Evolutionary conservation across 2,113 vertebrate genomes (phyloP), one percentile per base, ranked within the genome.

Genomic region (Tachysurus vachellii): DNA sequence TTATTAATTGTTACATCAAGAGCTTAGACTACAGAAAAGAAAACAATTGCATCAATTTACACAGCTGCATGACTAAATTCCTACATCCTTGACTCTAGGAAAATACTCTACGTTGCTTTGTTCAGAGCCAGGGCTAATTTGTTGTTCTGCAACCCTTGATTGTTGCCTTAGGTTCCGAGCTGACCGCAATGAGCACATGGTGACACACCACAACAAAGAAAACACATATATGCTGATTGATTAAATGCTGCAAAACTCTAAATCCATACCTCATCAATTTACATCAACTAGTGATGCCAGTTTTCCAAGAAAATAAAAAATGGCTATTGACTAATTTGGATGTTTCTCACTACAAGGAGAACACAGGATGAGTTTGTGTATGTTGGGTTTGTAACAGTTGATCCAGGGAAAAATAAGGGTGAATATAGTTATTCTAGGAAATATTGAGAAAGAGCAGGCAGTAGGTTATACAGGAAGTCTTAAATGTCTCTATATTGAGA

Each of bases 191-290:
- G 71, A 77, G 57, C 57, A 12, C 86, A 87, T 76, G 66, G 71
- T 79, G 50, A 68, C 71, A 83, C 71, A 77, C 28, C 61, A 54
- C 56, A 26, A 13, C 5, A 3, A 59, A 50, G 82, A 84, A 87
- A 82, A 81, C 28, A 47, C 71, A 66, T 68, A 77, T 79, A 36
- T 56, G 77, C 64, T 64, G 64, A 86, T 75, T 86, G 76, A 88
- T 86, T 86, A 85, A 87, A 87, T 71, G 83, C 62, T 76, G 44
- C 73, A 53, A 71, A 88, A 86, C 77, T 53, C 50, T 3, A 86
- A 86, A 90, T 80, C n/a, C 13, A 73, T 80, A 76, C 17, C n/a
- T 80, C 82, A 80, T 80, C 61, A 71, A 82, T 89, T 89, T 28
- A 64, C 70, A 70, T 19, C 11, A 36, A 76, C 14, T 44, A 61